Evolutionary conservation across 35 echinoderm and acorn worm species (phyloP), one percentile per base, ranked within the genome.

Genomic region (Nesometra sesokonis): DNA sequence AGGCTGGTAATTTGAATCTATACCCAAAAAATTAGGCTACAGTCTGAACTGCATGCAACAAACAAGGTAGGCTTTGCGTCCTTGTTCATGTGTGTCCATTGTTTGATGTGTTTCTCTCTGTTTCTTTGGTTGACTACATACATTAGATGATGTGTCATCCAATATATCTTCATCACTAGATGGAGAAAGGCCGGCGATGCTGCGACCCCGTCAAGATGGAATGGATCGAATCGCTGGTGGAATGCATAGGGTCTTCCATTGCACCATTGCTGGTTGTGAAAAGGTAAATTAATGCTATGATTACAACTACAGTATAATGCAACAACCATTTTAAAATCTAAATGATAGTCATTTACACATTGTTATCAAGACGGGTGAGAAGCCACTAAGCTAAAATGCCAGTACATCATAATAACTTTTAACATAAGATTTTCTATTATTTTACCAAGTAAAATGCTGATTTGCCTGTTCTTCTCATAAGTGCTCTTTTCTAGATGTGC

Each of bases 261-360:
- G 96, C 67, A 99, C 96, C 37, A 91, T 99, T 34, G 90, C 89
- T 88, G 92, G 96, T 27, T 99, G 96, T 88, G 96, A 91, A 57
- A 94, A 94, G 95, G 90, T 98, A 82, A 82, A 88, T 67, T 27
- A 67, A 67, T 27, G 21, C 52, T 67, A 13, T 67, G 52, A 4
- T n/a, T n/a, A n/a, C n/a, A n/a, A n/a, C n/a, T n/a, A n/a, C n/a
- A n/a, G n/a, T n/a, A n/a, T n/a, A n/a, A n/a, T n/a, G n/a, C n/a
- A n/a, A n/a, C n/a, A n/a, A n/a, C n/a, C n/a, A n/a, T n/a, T n/a
- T n/a, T n/a, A n/a, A n/a, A n/a, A n/a, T n/a, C n/a, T n/a, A n/a
- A n/a, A n/a, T n/a, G n/a, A n/a, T n/a, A n/a, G n/a, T n/a, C n/a
- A n/a, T n/a, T n/a, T n/a, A n/a, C n/a, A n/a, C n/a, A n/a, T n/a